These are phyloP conservation scores for Gallinago solitaria DNA, from an alignment of 2,797 vertebrate species.

Conservation along the genomic window DNA sequence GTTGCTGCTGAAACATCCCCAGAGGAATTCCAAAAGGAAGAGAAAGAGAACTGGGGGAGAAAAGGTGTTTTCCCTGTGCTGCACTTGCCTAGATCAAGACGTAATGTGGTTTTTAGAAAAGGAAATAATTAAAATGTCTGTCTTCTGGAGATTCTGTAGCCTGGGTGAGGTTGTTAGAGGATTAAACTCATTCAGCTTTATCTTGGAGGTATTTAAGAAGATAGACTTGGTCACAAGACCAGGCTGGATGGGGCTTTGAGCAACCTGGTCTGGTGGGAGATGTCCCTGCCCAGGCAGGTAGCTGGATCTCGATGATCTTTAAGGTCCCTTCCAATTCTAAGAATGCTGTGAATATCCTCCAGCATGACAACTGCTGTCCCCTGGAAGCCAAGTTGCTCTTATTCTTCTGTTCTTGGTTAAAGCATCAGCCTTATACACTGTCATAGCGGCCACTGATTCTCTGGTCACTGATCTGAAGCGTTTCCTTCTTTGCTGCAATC, in stretches of 20 bases:
- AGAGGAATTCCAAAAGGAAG: background rate
- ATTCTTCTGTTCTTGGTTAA: too few species aligned
- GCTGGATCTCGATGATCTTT: too few species aligned
- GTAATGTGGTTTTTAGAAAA: background rate
- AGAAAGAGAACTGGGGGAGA: background rate
- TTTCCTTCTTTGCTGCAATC: background rate
- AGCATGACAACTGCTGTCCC: accelerated
- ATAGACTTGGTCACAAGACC: too few species aligned
- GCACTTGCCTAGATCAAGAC: background rate
- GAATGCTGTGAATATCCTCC: background rate
- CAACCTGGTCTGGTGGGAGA: too few species aligned
- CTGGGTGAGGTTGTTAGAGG: background rate
- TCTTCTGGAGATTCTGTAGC: background rate
- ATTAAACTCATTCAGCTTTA: background rate
- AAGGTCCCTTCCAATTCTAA: too few species aligned
- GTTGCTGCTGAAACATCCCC: background rate
- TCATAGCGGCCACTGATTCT: accelerated
- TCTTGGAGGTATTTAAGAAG: background rate
- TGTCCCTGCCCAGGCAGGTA: too few species aligned
- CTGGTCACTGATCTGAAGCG: accelerated
- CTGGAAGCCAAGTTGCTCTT: background rate
- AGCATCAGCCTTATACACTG: background rate
- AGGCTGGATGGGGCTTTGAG: too few species aligned
- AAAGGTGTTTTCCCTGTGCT: background rate
- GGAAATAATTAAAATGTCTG: background rate